Evolutionary conservation across 2,888 invertebrate genomes (phyloP), one percentile per base, ranked within the genome.

Genomic region (Tolmerus cingulatus): DNA sequence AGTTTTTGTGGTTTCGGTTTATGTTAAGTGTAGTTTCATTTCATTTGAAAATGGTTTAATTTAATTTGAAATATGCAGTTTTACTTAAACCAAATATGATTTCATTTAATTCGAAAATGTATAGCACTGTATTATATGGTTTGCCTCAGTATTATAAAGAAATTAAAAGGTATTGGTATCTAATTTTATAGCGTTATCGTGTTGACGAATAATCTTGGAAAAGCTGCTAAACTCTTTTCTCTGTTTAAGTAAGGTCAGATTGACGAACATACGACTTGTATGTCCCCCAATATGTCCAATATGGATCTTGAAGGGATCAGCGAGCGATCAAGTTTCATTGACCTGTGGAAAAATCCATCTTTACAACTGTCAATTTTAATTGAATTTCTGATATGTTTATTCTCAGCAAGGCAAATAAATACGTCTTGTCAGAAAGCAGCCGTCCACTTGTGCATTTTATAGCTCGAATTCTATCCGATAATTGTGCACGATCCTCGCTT

Each of bases 301-400:
- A 82, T 82, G 57, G 51, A 55, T 74, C 34, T 40, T 40, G 66
- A 84, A 66, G 43, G 66, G 57, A 84, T 66, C 66, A 23, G n/a
- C 30, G 19, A 66, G n/a, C 57, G 40, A 34, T 84, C n/a, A 37
- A 37, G 40, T 40, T 89, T 89, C 89, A 89, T 89, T 88, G 86
- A 87, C 87, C 86, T 51, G 78, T 37, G 81, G 87, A 89, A 88
- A 86, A 89, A 89, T 89, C 88, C 87, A 89, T 89, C 89, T 88
- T 88, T 87, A 88, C 88, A 89, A 87, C 89, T 89, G 89, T 89
- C 89, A 89, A 89, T 88, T 89, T 89, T 89, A 89, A 89, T 89
- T 89, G 89, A 89, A 89, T 88, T 89, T 89, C 86, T 89, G 89
- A 89, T 89, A 88, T 89, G 89, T 89, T 89, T 89, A 89, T 89